A percentile compares a stretch with the other conserved stretches of the same genome.
Conservation (phyloP, 2,888 invertebrate genomes). For the Eupeodes luniger region DNA sequence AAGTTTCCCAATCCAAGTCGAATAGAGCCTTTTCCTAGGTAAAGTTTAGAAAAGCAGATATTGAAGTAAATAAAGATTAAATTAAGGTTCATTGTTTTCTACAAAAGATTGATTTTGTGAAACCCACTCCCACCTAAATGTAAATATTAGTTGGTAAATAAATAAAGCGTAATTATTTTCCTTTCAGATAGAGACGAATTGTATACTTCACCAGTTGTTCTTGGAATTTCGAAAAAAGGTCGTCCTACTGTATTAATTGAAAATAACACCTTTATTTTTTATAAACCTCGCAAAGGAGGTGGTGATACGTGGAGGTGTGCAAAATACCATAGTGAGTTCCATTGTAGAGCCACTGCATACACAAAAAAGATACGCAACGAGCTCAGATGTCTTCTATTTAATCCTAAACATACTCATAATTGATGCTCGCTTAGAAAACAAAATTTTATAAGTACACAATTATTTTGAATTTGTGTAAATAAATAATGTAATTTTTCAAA, state of each 20-base stretch:
- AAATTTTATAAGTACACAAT: no score
- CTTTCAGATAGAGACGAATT: slow-evolving; percentile 7
- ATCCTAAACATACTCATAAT: slow-evolving; percentile 9
- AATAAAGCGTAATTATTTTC: not conserved
- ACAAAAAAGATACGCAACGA: slow-evolving; percentile 1
- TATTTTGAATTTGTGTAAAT: not conserved
- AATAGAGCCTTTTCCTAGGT: no score
- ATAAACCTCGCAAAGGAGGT: not conserved
- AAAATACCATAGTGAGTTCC: slow-evolving; percentile 15
- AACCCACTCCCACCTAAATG: no score
- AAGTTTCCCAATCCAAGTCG: no score
- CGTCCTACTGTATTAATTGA: not conserved
- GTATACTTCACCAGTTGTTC: not conserved
- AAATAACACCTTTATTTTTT: slow-evolving; percentile 4
- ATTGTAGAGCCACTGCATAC: not conserved
- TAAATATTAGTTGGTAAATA: no score
- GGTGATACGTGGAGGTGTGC: slow-evolving; percentile 25
- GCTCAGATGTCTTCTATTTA: not conserved
- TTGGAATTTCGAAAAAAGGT: slow-evolving; percentile 16
- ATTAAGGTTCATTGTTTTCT: no score
- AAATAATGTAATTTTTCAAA: not conserved
- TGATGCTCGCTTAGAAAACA: not conserved
- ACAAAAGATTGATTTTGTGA: no score
- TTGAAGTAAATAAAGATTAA: no score
- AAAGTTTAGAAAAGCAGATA: no score